Evolutionary conservation across 2,797 vertebrate genomes (phyloP), one percentile per base, ranked within the genome.

Genomic region (Luscinia megarhynchos): DNA sequence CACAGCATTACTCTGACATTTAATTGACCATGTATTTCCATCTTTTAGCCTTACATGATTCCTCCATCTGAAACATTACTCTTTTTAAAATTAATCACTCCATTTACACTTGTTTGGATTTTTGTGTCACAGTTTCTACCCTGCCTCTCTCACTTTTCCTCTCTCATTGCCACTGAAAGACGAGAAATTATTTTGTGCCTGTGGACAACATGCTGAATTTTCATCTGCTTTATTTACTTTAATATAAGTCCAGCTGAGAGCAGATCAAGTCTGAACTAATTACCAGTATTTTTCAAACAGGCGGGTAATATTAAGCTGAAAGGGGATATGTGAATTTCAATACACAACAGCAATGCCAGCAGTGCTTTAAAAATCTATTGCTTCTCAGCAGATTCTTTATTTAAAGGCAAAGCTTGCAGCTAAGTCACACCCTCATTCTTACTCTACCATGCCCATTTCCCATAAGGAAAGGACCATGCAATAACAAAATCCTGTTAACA

Each of bases 91-190:
- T 83, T 76, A 90, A 93, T 78, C 69, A 34, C 63, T 78, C 46
- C 67, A 55, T 86, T 95, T 88, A 90, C 46, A 61, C 89, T 81
- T 90, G 63, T 83, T 88, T 72, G 74, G 66, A 66, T 70, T 93
- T 83, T 22, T 68, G 45, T 36, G 69, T 55, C 46, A 57, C 48
- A 46, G 22, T 84, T 90, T 79, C 83, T 94, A 21, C 11, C 26
- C 8, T 8, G 53, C 24, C 21, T 57, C 43, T 67, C 59, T 64
- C 69, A 54, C 70, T 86, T 79, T 67, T 61, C 41, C 50, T 68
- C 46, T 46, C 38, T 63, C 54, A 29, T 30, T 74, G 66, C 27
- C 76, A 75, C 27, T 66, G 58, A 58, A 91, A 91, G 26, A n/a
- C 46, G 34, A 58, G 41, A 67, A 84, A 41, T 83, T 1, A 67